phyloP scores from a whole-genome alignment of 2,888 invertebrate genomes.

The Cataglyphis livida region DNA sequence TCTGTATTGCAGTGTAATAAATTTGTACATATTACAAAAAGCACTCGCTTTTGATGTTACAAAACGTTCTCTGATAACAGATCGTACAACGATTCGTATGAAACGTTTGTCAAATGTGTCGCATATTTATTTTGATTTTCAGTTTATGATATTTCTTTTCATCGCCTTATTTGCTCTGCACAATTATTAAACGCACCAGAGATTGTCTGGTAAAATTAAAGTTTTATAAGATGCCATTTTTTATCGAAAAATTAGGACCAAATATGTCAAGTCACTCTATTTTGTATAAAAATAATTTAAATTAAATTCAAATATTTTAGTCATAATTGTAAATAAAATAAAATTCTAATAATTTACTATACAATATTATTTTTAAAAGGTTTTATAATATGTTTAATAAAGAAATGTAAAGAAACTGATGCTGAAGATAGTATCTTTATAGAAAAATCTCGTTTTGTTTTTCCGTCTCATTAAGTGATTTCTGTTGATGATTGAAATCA shows the following conservation, averaged over 20 bases:
- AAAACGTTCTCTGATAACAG: constrained; percentile 47
- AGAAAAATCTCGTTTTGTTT: not conserved
- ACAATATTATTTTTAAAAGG: not conserved
- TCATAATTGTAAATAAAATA: not conserved
- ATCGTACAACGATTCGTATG: constrained; percentile 44
- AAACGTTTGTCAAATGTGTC: constrained; percentile 48
- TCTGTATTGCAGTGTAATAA: constrained; percentile 33
- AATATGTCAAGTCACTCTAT: not conserved
- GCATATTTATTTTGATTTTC: constrained; percentile 45
- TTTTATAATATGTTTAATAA: not conserved
- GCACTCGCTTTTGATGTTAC: constrained; percentile 24
- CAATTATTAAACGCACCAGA: constrained; percentile 45
- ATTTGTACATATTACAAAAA: constrained; percentile 37
- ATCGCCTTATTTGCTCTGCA: constrained; percentile 33
- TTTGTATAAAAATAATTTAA: not conserved
- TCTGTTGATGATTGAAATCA: not conserved
- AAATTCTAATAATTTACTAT: not conserved
- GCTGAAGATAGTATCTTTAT: not conserved
- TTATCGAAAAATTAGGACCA: not conserved
- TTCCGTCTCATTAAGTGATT: not conserved
- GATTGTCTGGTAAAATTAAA: constrained; percentile 39
- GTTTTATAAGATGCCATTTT: constrained; percentile 15
- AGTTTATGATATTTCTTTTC: constrained; percentile 41
- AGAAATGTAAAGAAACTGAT: not conserved
- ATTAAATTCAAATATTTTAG: not conserved